A percentile compares a stretch with the other conserved stretches of the same genome.
Conservation (phyloP, 64 coral and sea anemone genomes). For the Montipora cactus region DNA sequence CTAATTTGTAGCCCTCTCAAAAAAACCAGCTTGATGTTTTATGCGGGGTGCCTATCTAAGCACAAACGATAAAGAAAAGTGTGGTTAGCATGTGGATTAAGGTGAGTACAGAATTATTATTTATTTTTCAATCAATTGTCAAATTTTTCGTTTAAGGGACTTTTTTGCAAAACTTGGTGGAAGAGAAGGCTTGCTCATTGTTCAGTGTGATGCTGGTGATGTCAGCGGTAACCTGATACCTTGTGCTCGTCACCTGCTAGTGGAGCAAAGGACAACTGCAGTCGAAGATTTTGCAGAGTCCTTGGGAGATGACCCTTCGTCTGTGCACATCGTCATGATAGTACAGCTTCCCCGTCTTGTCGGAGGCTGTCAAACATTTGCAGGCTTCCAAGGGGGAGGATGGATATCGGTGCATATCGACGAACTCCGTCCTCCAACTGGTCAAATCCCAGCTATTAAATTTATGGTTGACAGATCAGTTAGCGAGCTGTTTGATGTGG, state of each 20-base stretch:
- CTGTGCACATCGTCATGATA: slow-evolving; percentile 66
- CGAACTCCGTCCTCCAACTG: slow-evolving; percentile 8
- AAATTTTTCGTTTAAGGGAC: slow-evolving; percentile 31
- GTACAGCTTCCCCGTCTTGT: slow-evolving; percentile 69
- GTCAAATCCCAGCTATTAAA: slow-evolving; percentile 78
- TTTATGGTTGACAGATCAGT: slow-evolving; percentile 70
- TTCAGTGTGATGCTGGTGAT: slow-evolving; percentile 83
- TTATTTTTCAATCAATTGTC: too few species aligned
- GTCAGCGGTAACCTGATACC: slow-evolving; percentile 71
- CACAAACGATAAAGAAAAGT: too few species aligned
- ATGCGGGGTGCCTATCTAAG: too few species aligned
- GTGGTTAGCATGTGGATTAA: too few species aligned
- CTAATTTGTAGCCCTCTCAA: too few species aligned
- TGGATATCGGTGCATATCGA: slow-evolving; percentile 56
- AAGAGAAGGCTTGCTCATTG: slow-evolving; percentile 70
- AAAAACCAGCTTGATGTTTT: too few species aligned
- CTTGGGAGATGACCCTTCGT: neutral
- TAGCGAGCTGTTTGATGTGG: slow-evolving; percentile 70
- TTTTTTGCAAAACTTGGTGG: slow-evolving; percentile 65
- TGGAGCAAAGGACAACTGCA: slow-evolving; percentile 57
- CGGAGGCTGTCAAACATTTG: slow-evolving; percentile 73
- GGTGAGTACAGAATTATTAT: too few species aligned
- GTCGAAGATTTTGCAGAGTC: slow-evolving; percentile 12
- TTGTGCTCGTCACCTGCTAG: slow-evolving; percentile 79
- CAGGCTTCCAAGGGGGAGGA: slow-evolving; percentile 72